A percentile compares a stretch with the other conserved stretches of the same genome.
Conservation (phyloP, 2,888 invertebrate genomes). For the Agrypnus murinus region DNA sequence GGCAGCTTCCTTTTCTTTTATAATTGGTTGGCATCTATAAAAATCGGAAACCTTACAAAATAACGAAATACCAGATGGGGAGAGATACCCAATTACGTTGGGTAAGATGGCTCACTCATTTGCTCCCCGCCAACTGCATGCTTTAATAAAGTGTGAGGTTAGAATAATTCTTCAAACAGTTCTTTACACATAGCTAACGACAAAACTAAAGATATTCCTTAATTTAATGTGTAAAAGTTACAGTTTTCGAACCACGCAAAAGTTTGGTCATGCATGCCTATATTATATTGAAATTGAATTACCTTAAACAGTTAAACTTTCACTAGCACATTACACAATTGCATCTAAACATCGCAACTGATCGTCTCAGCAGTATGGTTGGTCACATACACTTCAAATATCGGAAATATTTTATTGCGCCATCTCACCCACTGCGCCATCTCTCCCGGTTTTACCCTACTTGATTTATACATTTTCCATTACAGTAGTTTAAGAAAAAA, state of each 20-base stretch:
- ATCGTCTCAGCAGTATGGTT: neutral
- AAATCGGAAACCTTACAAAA: neutral
- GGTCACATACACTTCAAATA: neutral
- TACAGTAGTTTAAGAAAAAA: no score
- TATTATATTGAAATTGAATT: neutral
- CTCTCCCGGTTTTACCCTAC: constrained; percentile 11
- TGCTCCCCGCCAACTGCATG: neutral
- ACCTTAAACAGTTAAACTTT: neutral
- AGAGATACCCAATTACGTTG: neutral
- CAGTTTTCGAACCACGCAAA: neutral
- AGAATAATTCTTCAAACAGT: neutral
- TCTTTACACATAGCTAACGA: neutral
- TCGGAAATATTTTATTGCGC: constrained; percentile 2
- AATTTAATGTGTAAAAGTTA: no score
- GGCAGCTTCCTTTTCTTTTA: constrained; percentile 26
- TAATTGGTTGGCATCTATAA: constrained; percentile 7
- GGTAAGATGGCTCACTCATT: neutral
- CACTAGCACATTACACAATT: neutral
- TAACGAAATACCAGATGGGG: neutral
- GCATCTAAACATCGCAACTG: neutral
- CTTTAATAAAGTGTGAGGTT: neutral
- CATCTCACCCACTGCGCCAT: neutral
- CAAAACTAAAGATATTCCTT: neutral
- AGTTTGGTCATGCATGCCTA: neutral
- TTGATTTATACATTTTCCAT: no score